Percentiles rank a stretch among this genome's conserved stretches.
Conservation (phyloP, 2,888 invertebrate genomes). For the Podabrus alpinus region DNA sequence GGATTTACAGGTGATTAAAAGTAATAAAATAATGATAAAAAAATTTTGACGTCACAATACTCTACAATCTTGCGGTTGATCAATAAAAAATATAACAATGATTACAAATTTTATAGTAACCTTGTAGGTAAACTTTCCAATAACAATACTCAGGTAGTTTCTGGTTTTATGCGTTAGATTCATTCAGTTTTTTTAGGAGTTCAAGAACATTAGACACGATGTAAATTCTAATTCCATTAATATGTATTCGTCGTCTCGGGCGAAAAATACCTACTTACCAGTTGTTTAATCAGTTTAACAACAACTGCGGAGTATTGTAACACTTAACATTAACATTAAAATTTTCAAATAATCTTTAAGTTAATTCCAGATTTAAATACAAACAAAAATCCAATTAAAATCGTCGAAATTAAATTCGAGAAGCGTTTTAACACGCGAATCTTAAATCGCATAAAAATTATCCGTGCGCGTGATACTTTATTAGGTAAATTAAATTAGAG, state of each 20-base stretch:
- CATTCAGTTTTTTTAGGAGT: not conserved
- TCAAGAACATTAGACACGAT: not conserved
- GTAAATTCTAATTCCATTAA: not conserved
- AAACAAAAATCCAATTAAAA: conserved; percentile 56
- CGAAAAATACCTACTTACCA: not conserved
- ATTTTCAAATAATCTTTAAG: conserved; percentile 47
- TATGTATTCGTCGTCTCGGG: not conserved
- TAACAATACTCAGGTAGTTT: conserved; percentile 1
- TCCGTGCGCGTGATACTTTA: conserved; percentile 57
- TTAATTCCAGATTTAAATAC: conserved; percentile 38
- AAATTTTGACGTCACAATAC: not conserved
- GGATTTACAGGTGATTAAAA: not conserved
- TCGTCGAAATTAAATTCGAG: conserved; percentile 52
- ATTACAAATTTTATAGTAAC: not conserved
- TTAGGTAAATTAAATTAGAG: conserved; percentile 45
- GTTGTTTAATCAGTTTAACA: not conserved
- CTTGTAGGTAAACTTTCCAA: conserved; percentile 1
- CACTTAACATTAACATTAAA: conserved; percentile 36
- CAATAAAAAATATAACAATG: not conserved
- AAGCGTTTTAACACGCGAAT: conserved; percentile 56
- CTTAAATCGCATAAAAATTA: conserved; percentile 57
- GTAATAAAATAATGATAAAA: not conserved
- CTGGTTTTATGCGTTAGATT: not conserved
- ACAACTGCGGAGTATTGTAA: not conserved
- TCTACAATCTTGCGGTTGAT: not conserved